These are phyloP conservation scores for Pelobates fuscus DNA, from an alignment of 2,113 vertebrate species.

Conservation along the genomic window DNA sequence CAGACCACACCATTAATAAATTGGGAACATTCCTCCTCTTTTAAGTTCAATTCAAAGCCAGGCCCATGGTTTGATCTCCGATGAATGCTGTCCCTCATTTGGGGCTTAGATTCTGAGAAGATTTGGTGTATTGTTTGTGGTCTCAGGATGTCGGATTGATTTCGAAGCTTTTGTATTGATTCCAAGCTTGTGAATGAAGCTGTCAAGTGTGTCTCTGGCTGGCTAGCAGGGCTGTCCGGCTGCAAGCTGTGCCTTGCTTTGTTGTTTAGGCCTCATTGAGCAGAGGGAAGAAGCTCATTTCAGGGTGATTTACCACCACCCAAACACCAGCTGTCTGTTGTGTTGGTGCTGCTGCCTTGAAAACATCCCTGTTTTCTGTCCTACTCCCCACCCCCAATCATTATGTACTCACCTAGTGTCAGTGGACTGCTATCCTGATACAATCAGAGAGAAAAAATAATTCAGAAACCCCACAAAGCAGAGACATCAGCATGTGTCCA, in stretches of 20 bases:
- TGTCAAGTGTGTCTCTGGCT: constrained; percentile 78
- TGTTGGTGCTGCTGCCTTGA: constrained; percentile 61
- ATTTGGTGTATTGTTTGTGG: constrained; percentile 75
- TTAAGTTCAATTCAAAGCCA: constrained; percentile 62
- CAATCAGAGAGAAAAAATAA: not conserved
- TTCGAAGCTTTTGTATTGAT: constrained; percentile 77
- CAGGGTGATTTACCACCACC: constrained; percentile 97
- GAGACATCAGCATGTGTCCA: not conserved
- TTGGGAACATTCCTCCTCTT: constrained; percentile 55
- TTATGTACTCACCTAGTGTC: constrained; percentile 39
- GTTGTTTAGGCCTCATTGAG: constrained; percentile 81
- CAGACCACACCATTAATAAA: constrained; percentile 62
- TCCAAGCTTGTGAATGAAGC: constrained; percentile 79
- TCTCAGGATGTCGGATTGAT: constrained; percentile 80
- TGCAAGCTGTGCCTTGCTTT: constrained; percentile 85
- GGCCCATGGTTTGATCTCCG: constrained; percentile 73
- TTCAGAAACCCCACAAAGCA: not conserved
- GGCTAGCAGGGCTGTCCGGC: constrained; percentile 77
- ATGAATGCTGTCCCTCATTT: constrained; percentile 74
- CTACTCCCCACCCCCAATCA: constrained; percentile 15
- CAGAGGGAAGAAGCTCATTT: constrained; percentile 85
- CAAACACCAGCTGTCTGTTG: constrained; percentile 99
- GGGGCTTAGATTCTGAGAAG: constrained; percentile 77
- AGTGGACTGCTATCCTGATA: not conserved
- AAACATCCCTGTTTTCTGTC: constrained; percentile 49